These are phyloP conservation scores for Cnemophilus loriae DNA, from an alignment of 2,113 vertebrate genomes.

Conservation along the genomic window DNA sequence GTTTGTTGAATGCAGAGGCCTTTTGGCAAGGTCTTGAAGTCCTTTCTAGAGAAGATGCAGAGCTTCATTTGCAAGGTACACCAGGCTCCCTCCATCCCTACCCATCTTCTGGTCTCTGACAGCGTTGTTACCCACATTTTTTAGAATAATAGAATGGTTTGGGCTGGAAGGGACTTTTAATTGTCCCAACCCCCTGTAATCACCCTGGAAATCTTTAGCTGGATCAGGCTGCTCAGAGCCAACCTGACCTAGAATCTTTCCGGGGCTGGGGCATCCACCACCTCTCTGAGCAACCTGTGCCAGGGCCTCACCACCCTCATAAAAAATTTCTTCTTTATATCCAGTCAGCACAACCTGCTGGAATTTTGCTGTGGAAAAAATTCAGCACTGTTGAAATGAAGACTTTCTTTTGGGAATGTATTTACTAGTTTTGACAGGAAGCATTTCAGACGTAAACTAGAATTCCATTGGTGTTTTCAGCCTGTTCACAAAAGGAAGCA, in stretches of 20 bases:
- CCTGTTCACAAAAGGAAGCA: neutral
- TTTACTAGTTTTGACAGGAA: neutral
- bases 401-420: neutral
- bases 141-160: neutral
- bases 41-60: neutral
- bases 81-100: neutral
- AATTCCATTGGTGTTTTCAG: neutral
- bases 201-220: neutral
- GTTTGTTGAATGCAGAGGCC: neutral
- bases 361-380: neutral
- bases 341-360: neutral
- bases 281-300: neutral
- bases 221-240: neutral
- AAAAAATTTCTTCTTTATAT: neutral
- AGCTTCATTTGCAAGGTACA: neutral
- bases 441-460: neutral
- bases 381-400: neutral
- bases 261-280: neutral
- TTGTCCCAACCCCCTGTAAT: neutral
- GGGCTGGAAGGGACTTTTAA: neutral
- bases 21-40: neutral
- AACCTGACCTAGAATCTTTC: neutral
- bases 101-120: neutral
- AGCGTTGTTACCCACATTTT: neutral
- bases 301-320: neutral